Conservation (phyloP, 2,113 vertebrate genomes). For the Chloebia gouldiae region DNA sequence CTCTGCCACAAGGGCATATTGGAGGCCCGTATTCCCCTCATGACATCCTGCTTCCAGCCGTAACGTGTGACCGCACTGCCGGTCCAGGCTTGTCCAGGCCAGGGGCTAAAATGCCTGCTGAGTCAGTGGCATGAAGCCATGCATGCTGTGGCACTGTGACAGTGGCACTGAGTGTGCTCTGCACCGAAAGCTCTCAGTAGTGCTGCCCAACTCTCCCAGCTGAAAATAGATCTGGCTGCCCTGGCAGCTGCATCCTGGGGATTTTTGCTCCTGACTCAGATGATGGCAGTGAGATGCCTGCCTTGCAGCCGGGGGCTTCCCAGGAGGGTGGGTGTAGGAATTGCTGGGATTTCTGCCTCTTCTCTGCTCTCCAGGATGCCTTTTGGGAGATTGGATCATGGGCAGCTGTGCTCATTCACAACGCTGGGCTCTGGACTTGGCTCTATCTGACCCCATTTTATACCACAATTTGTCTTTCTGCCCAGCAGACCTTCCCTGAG, state of each 20-base stretch:
- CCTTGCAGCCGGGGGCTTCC: neutral
- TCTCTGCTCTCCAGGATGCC: neutral
- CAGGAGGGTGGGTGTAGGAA: neutral
- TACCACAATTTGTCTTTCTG: neutral
- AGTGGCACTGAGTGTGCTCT: neutral
- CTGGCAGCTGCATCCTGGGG: neutral
- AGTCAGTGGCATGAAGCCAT: neutral
- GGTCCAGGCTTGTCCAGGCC: neutral
- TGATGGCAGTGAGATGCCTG: neutral
- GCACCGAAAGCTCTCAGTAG: rapidly evolving
- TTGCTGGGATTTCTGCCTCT: slow-evolving; percentile 9
- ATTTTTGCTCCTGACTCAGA: neutral
- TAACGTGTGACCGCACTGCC: rapidly evolving
- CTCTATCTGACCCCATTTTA: neutral
- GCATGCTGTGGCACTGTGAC: neutral
- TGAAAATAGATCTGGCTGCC: neutral
- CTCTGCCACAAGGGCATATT: neutral
- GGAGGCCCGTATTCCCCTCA: neutral
- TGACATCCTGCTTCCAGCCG: rapidly evolving
- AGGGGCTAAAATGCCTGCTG: neutral
- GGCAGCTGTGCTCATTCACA: neutral
- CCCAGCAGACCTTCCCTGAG: neutral
- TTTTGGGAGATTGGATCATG: rapidly evolving
- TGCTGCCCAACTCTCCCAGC: neutral
- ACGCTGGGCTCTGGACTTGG: rapidly evolving